Base-by-base conservation (phyloP, 1,140 invertebrate species). In the Carposina sasakii region DNA sequence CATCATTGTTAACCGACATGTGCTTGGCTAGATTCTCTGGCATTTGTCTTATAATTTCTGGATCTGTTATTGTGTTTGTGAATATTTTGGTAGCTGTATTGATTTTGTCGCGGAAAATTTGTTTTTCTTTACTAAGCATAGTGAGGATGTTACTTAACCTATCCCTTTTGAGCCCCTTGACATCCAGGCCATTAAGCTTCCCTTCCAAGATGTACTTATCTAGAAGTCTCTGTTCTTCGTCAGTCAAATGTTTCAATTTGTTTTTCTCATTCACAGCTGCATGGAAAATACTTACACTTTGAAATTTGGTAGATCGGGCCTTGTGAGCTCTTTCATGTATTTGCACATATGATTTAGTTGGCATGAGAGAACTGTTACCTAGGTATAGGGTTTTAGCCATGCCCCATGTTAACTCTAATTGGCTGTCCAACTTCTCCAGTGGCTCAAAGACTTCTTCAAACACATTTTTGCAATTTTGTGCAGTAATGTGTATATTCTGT, bases 351-450 rank as follows among this genome's bases (percentile, higher is more conserved):
- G 87, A 90, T 63, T 91, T 90, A 5, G 91, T 91, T 6, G 93
- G 91, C 87, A 95, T 93, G 16, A 93, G 60, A n/a, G 90, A 90
- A 59, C 89, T 91, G 67, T 93, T 93, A n/a, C 93, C 91, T 41
- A 93, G 85, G 68, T 92, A 95, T 9, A 97, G 77, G 20, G 92
- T 90, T 75, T 95, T 96, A 0, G 94, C 90, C 53, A 95, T 87
- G 22, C 93, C 93, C 93, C 93, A 96, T n/a, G 93, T 94, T 23
- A 91, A 88, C 64, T 95, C 92, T 26, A 98, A 81, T 16, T 92
- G 90, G 6, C 87, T 87, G 19, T 89, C 88, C 0, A 91, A 71
- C 54, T 90, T 87, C 67, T 98, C 96, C 9, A 97, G 66, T 8
- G 92, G 92, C 44, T 90, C 73, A 46, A 97, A 89, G n/a, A 96